Evolutionary conservation across 2,113 vertebrate genomes (phyloP).

Genomic region (Terrapene triunguis): DNA sequence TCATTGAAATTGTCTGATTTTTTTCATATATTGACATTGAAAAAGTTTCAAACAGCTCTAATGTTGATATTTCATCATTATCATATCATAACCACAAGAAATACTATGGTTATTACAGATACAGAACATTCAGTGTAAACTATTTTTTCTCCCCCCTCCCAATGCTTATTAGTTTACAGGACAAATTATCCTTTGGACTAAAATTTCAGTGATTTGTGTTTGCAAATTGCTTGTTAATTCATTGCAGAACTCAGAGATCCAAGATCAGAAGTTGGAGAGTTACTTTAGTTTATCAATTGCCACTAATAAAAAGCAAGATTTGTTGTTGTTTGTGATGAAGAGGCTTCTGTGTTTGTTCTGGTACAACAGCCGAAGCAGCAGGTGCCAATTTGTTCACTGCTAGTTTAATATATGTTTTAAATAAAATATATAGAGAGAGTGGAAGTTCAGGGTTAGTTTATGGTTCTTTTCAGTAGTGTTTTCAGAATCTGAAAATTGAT

Average conservation of each 20-base stretch:
- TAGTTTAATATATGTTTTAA: neutral
- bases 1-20: neutral
- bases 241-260: neutral
- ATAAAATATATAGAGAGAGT: neutral
- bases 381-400: neutral
- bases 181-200: neutral
- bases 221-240: neutral
- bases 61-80: neutral
- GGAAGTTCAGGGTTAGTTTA: neutral
- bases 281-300: neutral
- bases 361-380: neutral
- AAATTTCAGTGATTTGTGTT: neutral
- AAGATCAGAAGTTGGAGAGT: neutral
- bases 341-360: neutral
- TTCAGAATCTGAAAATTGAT: neutral
- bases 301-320: neutral
- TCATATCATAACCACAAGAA: neutral
- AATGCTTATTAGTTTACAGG: neutral
- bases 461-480: neutral
- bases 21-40: neutral
- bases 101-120: neutral
- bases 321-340: neutral
- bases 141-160: neutral
- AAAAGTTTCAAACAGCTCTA: neutral
- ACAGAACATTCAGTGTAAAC: neutral